A percentile compares a stretch with the other conserved stretches of the same genome.
phyloP scores from a whole-genome alignment of 1,140 invertebrate species.

The Dendrolimus kikuchii region DNA sequence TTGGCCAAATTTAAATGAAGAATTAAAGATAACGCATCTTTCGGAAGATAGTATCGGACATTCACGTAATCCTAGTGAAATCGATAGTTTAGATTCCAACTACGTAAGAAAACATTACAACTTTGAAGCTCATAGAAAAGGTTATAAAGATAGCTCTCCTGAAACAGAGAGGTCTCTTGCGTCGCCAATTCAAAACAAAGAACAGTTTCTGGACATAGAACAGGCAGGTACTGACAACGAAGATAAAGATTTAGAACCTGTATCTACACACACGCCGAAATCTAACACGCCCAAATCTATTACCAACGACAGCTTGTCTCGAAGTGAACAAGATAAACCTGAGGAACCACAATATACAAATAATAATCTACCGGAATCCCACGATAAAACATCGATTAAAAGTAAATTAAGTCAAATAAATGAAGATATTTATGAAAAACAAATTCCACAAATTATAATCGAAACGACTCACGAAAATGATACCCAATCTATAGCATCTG shows the following conservation, averaged over 20 bases:
- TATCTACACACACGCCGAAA: constrained; percentile 34
- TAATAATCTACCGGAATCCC: constrained; percentile 25
- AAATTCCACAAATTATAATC: constrained; percentile 11
- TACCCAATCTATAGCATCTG: constrained; percentile 49
- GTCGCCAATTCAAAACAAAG: constrained; percentile 46
- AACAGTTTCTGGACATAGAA: constrained; percentile 58
- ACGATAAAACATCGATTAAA: constrained; percentile 35
- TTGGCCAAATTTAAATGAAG: constrained; percentile 63
- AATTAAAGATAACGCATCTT: constrained; percentile 50
- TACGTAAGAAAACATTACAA: constrained; percentile 75
- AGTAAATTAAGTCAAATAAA: constrained; percentile 27
- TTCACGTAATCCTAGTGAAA: constrained; percentile 72
- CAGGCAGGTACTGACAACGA: constrained; percentile 52
- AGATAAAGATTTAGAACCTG: constrained; percentile 17
- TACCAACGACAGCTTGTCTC: constrained; percentile 45
- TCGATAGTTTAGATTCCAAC: constrained; percentile 78
- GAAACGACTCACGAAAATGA: constrained; percentile 35
- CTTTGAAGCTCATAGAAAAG: constrained; percentile 61
- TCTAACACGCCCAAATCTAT: constrained; percentile 65
- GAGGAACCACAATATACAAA: constrained; percentile 20
- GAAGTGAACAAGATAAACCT: constrained; percentile 28
- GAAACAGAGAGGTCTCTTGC: constrained; percentile 49
- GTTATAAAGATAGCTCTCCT: constrained; percentile 64
- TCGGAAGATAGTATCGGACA: constrained; percentile 64
- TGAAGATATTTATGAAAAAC: constrained; percentile 14